Evolutionary conservation across 2,888 invertebrate species (phyloP), one percentile per base, ranked within the genome.

Genomic region (Malachius bipustulatus): DNA sequence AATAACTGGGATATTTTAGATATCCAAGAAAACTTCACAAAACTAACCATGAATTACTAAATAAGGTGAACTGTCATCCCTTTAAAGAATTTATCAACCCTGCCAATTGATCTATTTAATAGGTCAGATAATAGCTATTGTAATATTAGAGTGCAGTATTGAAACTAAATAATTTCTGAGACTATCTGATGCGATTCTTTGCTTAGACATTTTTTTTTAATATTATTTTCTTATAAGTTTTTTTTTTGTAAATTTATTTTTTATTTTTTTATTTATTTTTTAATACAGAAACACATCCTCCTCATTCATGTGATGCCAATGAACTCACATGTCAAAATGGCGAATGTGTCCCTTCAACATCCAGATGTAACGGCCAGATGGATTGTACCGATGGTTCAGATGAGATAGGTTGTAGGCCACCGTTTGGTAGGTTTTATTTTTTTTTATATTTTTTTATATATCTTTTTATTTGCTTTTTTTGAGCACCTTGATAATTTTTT

Each of bases 321-420:
- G 59, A 70, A 47, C 59, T 68, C 44, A 56, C 56, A 26, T 73
- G 73, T 51, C 55, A 51, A 26, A 65, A 62, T 53, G 62, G 62
- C 27, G 54, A 57, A 43, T 68, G 69, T 50, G 59, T 70, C 37
- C 56, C 59, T 27, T 45, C 46, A 30, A 47, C 47, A 24, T 51
- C 54, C 26, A 52, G 68, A 37, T 77, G 79, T 56, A 69, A 80
- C 57, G 64, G 67, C 26, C 51, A 56, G 33, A 52, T 52, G 42
- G 73, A 80, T 49, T 80, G 78, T 58, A 59, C 63, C 40, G 77
- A 77, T 56, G 56, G 64, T 46, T 68, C 70, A 30, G 76, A 76
- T 50, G 76, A 76, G 53, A 48, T 47, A 26, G 59, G 61, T 44
- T 71, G 71, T 47, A 34, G 26, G 14, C 37, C 34, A 45, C 33